These are phyloP conservation scores for Thalassarche chlororhynchos DNA, from an alignment of 2,113 vertebrate genomes.

Conservation along the genomic window DNA sequence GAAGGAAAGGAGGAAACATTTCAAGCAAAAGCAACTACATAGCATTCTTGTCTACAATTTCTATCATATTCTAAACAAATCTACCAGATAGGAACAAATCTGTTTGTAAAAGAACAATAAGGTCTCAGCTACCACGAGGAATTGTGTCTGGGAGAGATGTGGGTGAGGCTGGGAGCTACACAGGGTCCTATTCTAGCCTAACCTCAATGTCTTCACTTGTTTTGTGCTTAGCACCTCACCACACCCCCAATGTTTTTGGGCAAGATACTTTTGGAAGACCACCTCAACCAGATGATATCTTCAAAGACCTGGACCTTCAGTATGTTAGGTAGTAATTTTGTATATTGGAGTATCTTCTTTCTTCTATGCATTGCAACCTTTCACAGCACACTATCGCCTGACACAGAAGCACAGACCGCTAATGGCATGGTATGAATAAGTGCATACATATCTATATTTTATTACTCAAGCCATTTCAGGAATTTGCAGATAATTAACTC, in stretches of 20 bases:
- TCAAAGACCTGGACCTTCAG: neutral
- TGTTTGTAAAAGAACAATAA: neutral
- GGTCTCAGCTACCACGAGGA: neutral
- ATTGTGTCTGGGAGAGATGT: neutral
- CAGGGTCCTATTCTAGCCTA: neutral
- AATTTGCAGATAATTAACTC: conserved; percentile 14
- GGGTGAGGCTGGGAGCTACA: neutral
- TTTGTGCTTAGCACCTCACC: neutral
- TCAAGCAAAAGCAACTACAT: neutral
- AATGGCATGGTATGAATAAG: neutral
- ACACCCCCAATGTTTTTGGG: neutral
- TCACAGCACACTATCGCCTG: neutral
- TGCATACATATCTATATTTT: neutral
- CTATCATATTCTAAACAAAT: neutral
- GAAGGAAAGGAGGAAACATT: neutral
- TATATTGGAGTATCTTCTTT: neutral
- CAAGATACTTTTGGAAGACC: neutral
- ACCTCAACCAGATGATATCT: neutral
- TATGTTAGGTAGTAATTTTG: neutral
- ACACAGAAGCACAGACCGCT: neutral
- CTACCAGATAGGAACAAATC: neutral
- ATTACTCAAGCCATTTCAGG: neutral
- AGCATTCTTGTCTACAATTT: neutral
- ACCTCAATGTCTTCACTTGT: neutral
- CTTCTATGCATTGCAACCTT: neutral